phyloP scores from a whole-genome alignment of 2,888 invertebrate species.

The Chalcis sispes region DNA sequence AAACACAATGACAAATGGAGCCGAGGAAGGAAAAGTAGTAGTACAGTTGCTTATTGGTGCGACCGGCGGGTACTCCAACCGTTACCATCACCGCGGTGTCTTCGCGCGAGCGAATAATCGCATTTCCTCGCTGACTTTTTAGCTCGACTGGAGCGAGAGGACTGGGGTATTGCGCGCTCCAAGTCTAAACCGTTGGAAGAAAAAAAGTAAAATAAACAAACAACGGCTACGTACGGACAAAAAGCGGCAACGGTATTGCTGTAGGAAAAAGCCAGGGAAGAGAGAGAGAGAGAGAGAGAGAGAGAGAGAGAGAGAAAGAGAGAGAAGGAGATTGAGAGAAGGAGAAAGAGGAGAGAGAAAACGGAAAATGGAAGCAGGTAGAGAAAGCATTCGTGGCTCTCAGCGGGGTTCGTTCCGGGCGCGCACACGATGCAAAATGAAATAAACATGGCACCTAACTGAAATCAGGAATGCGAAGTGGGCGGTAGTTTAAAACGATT shows the following conservation, averaged over 20 bases:
- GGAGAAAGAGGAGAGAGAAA: no score
- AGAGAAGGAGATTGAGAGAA: neutral
- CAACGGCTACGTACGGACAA: no score
- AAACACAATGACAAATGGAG: conserved; percentile 57
- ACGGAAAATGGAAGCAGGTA: conserved; percentile 2
- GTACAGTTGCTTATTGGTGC: conserved; percentile 51
- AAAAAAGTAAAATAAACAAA: neutral
- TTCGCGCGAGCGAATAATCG: conserved; percentile 54
- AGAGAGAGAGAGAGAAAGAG: conserved; percentile 15
- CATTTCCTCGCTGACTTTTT: conserved; percentile 37
- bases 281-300: conserved; percentile 1
- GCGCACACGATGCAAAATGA: conserved; percentile 62
- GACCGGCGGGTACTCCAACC: no score
- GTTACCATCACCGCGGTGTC: conserved; percentile 4
- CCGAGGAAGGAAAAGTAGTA: conserved; percentile 20
- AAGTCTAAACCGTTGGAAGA: no score
- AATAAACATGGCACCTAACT: conserved; percentile 67
- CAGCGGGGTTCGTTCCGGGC: neutral
- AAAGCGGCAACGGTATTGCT: no score
- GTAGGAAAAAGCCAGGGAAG: no score
- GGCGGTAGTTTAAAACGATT: conserved; percentile 69
- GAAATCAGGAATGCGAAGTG: conserved; percentile 70
- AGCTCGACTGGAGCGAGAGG: neutral
- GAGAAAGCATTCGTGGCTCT: conserved; percentile 36
- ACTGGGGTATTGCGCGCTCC: neutral